Evolutionary conservation across 2,888 invertebrate species (phyloP).

Genomic region (Dryobota labecula): DNA sequence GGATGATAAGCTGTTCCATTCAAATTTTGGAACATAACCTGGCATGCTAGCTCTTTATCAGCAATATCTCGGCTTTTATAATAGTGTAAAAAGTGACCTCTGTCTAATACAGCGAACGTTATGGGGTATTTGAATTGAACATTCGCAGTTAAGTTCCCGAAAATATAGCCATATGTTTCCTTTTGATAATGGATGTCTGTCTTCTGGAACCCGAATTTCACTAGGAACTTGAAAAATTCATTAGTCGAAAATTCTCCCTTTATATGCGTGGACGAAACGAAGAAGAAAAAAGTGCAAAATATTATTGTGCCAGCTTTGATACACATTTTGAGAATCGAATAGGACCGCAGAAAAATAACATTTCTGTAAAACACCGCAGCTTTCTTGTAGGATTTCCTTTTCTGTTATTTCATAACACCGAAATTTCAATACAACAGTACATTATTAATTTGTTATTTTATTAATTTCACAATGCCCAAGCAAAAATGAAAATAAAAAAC

Average conservation of each 20-base stretch:
- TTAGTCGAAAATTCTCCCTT: conserved; percentile 85
- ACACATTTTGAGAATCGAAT: conserved; percentile 77
- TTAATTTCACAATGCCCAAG: conserved; percentile 29
- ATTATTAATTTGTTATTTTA: conserved; percentile 11
- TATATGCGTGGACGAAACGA: conserved; percentile 81
- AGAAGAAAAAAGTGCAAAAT: conserved; percentile 73
- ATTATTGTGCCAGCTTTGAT: conserved; percentile 75
- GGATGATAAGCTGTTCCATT: conserved; percentile 96
- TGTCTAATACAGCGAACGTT: conserved; percentile 97
- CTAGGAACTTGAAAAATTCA: conserved; percentile 97
- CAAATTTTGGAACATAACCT: conserved; percentile 96
- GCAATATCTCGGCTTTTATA: conserved; percentile 93
- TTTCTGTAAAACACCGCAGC: conserved; percentile 51
- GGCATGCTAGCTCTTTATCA: conserved; percentile 94
- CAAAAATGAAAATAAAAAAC: conserved; percentile 44
- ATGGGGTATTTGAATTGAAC: conserved; percentile 92
- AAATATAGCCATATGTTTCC: conserved; percentile 98
- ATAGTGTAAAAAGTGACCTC: conserved; percentile 96
- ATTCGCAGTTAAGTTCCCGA: conserved; percentile 97
- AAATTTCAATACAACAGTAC: conserved; percentile 12
- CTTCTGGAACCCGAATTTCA: conserved; percentile 99
- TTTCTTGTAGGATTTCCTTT: conserved; percentile 13
- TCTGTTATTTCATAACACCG: conserved; percentile 33
- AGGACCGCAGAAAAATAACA: conserved; percentile 56
- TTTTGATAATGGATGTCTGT: conserved; percentile 96